Evolutionary conservation across 2,113 vertebrate genomes (phyloP), one percentile per base, ranked within the genome.

Genomic region (Salvelinus fontinalis): DNA sequence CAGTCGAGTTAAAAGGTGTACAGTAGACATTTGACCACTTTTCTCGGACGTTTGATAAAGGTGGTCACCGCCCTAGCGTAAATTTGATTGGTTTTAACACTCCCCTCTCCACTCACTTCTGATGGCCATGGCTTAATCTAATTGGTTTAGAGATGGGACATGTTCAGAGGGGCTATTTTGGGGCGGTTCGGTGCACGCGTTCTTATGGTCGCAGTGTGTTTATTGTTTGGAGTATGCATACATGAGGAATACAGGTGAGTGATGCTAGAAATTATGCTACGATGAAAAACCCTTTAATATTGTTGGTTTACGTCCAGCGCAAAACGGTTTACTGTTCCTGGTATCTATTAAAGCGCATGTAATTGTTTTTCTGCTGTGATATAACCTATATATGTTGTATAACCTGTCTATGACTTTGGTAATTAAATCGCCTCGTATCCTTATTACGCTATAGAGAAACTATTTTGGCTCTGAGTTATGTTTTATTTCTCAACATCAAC

Each of bases 31-130:
- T 14, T 26, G 39, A 14, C 65, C 26, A 27, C 64, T 14, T 66
- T 27, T 26, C 8, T 27, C 12, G 0, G 11, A 1, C 3, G 6
- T 66, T 12, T 51, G 1, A 2, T 31, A 18, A 22, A 77, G 70
- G 66, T 49, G 82, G 66, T 84, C 81, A 75, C 83, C 72, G 84
- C 69, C 62, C 22, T 67, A 51, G 1, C 4, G 27, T 71, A 12
- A 6, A 8, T 73, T 12, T 83, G 81, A 91, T 92, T 92, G 87
- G 92, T 68, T 70, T 0, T 0, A 62, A 5, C 26, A 5, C 0
- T 67, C 49, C 74, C 70, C 18, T 65, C 74, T 20, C 88, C 84
- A 86, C 88, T 78, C 87, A 92, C 92, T 91, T 91, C 83, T 89
- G 90, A 93, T 90, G 74, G 71, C 74, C 4, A 2, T 0, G 4